These are phyloP conservation scores for Turritopsis rubra DNA, from an alignment of 30 jellyfish, hydroid and myxozoan species.

Conservation along the genomic window DNA sequence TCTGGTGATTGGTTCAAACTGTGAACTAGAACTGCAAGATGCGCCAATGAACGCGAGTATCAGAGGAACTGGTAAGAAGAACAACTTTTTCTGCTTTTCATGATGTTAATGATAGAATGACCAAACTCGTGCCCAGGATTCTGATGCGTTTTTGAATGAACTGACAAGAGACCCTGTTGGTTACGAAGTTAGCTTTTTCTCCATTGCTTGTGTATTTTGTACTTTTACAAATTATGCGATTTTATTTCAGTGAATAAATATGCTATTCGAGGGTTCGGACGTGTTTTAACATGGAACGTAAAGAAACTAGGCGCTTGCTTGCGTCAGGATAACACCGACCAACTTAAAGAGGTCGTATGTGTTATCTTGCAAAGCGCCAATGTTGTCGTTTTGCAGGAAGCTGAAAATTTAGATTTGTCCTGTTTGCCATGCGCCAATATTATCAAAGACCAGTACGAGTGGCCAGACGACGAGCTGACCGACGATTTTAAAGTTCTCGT, in stretches of 20 bases:
- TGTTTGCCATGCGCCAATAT: constrained; percentile 33
- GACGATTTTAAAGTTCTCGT: constrained; percentile 28
- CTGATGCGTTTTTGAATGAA: too few species aligned
- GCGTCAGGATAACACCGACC: constrained; percentile 31
- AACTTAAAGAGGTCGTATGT: constrained; percentile 33
- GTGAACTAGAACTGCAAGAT: not conserved
- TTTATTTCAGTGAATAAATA: constrained; percentile 19
- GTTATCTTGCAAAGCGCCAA: constrained; percentile 35
- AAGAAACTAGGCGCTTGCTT: constrained; percentile 36
- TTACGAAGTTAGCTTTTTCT: not conserved
- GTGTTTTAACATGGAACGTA: constrained; percentile 38
- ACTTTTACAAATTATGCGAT: too few species aligned
- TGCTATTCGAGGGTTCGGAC: constrained; percentile 30
- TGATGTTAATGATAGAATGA: too few species aligned
- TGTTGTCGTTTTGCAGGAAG: constrained; percentile 28
- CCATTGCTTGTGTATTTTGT: too few species aligned
- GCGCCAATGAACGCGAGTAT: not conserved
- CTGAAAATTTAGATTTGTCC: constrained; percentile 28
- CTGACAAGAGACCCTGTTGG: not conserved
- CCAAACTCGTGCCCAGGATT: too few species aligned
- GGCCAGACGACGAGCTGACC: constrained; percentile 28
- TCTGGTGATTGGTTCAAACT: not conserved
- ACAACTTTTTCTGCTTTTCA: not conserved
- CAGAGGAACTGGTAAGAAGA: not conserved
- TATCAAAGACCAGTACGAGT: constrained; percentile 29